A percentile compares a stretch with the other conserved stretches of the same genome.
phyloP scores from a whole-genome alignment of 2,797 vertebrate species.

The Acrossocheilus fasciatus region DNA sequence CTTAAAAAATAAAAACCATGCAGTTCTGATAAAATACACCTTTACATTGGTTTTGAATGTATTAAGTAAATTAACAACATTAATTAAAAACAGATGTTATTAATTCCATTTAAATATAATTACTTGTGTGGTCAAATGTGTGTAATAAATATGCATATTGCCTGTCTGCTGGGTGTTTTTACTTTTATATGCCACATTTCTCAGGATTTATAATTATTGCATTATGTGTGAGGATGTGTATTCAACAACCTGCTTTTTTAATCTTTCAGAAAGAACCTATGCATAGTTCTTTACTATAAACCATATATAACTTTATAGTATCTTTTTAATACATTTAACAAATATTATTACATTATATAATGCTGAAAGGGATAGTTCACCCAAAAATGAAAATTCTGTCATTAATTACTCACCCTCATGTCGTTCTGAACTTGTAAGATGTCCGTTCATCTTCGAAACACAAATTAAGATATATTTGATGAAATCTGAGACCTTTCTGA shows the following conservation, averaged over 20 bases:
- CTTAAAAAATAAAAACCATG: not conserved
- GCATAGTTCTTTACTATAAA: not conserved
- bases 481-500: too few relatives aligned
- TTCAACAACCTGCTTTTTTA: not conserved
- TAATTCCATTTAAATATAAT: not conserved
- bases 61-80: not conserved
- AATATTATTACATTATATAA: not conserved
- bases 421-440: too few relatives aligned
- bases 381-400: too few relatives aligned
- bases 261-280: not conserved
- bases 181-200: not conserved
- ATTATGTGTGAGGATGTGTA: not conserved
- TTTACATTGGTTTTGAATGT: not conserved
- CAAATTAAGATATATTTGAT: too few relatives aligned
- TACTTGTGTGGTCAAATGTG: not conserved
- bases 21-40: not conserved
- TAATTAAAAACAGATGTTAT: constrained; percentile 2
- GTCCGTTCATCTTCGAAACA: too few relatives aligned
- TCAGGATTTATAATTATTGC: constrained; percentile 14
- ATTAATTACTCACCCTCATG: too few relatives aligned
- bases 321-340: not conserved
- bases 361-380: too few relatives aligned
- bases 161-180: not conserved
- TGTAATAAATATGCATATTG: constrained; percentile 6
- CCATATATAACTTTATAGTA: not conserved